Evolutionary conservation across 2,888 invertebrate genomes (phyloP), one percentile per base, ranked within the genome.

Genomic region (Dynastes grantii): DNA sequence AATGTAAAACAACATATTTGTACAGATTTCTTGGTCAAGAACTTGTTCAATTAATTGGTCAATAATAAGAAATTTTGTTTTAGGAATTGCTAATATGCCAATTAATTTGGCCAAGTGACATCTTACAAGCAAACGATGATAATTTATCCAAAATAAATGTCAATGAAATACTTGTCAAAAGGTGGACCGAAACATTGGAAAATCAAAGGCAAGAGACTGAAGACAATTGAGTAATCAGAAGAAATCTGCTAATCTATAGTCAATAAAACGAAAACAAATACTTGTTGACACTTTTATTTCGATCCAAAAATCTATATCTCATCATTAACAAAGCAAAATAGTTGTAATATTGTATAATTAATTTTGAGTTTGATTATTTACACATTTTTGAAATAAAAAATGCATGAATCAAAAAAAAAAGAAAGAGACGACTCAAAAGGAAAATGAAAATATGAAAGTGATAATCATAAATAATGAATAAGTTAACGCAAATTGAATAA

Each of bases 291-390:
- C 53, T 73, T 73, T 73, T 73, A 61, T 61, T 73, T 73, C 27
- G 61, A 45, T 61, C 40, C 51, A 55, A 58, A 37, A 73, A 73
- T 73, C 71, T 73, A 73, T 71, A 71, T 22, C 55, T 58, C 71
- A 58, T 73, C 58, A 73, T 5, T 73, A 73, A 73, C 73, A 73
- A 73, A 73, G 73, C 61, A 73, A 58, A 73, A 61, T 73, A 61
- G 8, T 61, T 73, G 58, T 45, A 61, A 61, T 73, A 73, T 61
- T 73, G 61, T 73, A 40, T 45, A 73, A 73, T 61, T 22, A 73
- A 45, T 73, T 58, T 55, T 61, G 22, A 73, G 22, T 9, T 61
- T 73, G 40, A 58, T 58, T 73, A 45, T 61, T 58, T 73, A 73
- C 73, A 61, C 40, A 73, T 70, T 27, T 37, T 61, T 13, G 29